These are phyloP conservation scores for honey bee (Apis mellifera) DNA, from an alignment of 1,140 invertebrate genomes.

Conservation along the genomic window DNA sequence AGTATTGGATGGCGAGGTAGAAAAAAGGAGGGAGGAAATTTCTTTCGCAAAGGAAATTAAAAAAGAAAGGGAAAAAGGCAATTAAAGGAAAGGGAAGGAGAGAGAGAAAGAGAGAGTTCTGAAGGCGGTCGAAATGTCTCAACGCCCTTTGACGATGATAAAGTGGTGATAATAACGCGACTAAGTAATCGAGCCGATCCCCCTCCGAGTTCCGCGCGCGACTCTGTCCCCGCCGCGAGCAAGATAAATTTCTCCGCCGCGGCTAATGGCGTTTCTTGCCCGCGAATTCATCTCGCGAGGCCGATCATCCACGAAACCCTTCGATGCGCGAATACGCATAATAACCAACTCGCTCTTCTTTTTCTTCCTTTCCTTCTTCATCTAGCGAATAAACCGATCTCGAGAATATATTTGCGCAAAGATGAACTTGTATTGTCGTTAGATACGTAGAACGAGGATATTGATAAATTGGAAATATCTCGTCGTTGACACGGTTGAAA, in stretches of 20 bases:
- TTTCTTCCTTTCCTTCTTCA: not conserved
- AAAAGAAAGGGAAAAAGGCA: not conserved
- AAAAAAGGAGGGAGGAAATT: not conserved
- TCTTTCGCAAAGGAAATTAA: not conserved
- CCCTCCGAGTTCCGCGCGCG: constrained; percentile 31
- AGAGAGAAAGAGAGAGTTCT: not conserved
- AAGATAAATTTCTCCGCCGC: constrained; percentile 59
- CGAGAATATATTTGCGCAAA: too few species aligned
- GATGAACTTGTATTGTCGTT: too few species aligned
- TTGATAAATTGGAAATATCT: too few species aligned
- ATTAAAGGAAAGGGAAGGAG: not conserved
- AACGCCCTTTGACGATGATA: constrained; percentile 51
- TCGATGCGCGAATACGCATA: constrained; percentile 57
- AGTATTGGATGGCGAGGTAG: not conserved
- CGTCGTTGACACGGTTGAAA: too few species aligned
- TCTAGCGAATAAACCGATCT: too few species aligned
- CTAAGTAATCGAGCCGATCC: constrained; percentile 15
- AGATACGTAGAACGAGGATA: too few species aligned
- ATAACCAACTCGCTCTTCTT: not conserved
- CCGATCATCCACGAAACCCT: constrained; percentile 49
- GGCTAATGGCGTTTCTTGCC: constrained; percentile 61
- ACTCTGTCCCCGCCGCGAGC: constrained; percentile 36
- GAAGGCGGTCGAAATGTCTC: constrained; percentile 13
- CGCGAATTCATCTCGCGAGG: constrained; percentile 48
- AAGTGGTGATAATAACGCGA: constrained; percentile 60